Evolutionary conservation across 2,888 invertebrate genomes (phyloP), one percentile per base, ranked within the genome.

Genomic region (Argyresthia albistria): DNA sequence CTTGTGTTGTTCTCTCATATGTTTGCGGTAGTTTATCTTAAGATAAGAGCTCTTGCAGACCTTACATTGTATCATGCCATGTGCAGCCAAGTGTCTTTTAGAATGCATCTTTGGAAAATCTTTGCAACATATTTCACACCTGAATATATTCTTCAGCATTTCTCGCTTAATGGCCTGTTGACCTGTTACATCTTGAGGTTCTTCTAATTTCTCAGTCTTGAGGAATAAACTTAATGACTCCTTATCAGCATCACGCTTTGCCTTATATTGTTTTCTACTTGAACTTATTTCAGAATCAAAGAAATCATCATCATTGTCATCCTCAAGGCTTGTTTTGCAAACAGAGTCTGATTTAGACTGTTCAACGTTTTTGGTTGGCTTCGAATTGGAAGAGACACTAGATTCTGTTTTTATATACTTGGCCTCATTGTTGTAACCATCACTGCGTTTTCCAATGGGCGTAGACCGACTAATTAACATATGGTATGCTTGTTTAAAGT

Each of bases 101-200:
- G 59, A 69, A 8, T 52, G 56, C 37, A 36, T 51, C 55, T 65
- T 59, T 53, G 66, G 71, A 7, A 78, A 61, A 9, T 74, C 60
- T 65, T 78, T 77, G 25, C 59, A 62, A 51, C 71, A 71, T 37
- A 64, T 37, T 50, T 65, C 63, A 54, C 75, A 76, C 10, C 69
- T 69, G 1, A 63, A 11, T 39, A 39, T 6, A 39, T 39, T 39
- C 39, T n/a, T n/a, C n/a, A 11, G 3, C 39, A 39, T n/a, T 39
- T 62, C 79, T 39, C 48, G 65, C 0, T 60, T 76, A 25, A 51
- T 14, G 45, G 37, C 53, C 6, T 25, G 25, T 25, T 25, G 25
- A 52, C 47, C 25, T 25, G 25, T 25, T 2, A 25, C 25, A 25
- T 25, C 25, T 25, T 25, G 25, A 25, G 25, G 6, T 25, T 25